phyloP scores from a whole-genome alignment of 1,140 invertebrate species.

The Hypothenemus hampei region DNA sequence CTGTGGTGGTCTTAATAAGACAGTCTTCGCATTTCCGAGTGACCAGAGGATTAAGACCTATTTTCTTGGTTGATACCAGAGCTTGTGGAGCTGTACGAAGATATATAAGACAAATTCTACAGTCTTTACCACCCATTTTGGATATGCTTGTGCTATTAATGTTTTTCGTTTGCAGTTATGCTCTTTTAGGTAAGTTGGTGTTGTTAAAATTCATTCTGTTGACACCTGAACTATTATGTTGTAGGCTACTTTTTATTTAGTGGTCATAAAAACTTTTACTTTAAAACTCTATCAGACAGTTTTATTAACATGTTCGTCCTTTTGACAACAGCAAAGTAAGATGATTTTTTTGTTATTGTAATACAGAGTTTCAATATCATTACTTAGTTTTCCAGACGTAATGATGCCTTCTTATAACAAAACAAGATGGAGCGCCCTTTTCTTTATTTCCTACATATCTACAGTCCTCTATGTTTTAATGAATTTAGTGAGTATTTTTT shows the following conservation, averaged over 20 bases:
- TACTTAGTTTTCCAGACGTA: constrained; percentile 79
- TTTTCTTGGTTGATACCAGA: constrained; percentile 84
- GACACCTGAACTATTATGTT: background rate
- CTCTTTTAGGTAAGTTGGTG: constrained; percentile 51
- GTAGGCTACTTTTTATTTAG: constrained; percentile 77
- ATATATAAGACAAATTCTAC: constrained; percentile 72
- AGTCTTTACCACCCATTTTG: constrained; percentile 81
- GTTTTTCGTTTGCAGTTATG: constrained; percentile 83
- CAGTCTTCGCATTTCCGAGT: constrained; percentile 84
- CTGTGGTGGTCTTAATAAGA: constrained; percentile 72
- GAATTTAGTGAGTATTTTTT: constrained; percentile 66
- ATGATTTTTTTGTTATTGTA: constrained; percentile 33
- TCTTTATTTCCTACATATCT: constrained; percentile 82
- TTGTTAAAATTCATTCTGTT: background rate
- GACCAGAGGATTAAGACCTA: constrained; percentile 79
- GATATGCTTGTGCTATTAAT: constrained; percentile 82
- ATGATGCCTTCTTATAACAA: constrained; percentile 88
- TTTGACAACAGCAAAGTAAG: constrained; percentile 88
- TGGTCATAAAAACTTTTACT: constrained; percentile 69
- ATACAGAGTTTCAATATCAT: background rate
- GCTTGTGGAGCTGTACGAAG: constrained; percentile 71
- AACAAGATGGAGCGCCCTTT: constrained; percentile 76
- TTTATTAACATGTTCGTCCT: constrained; percentile 89
- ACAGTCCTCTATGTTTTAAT: constrained; percentile 79
- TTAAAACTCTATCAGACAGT: constrained; percentile 71